Evolutionary conservation across 2,113 vertebrate species (phyloP).

Genomic region (Scortum barcoo): DNA sequence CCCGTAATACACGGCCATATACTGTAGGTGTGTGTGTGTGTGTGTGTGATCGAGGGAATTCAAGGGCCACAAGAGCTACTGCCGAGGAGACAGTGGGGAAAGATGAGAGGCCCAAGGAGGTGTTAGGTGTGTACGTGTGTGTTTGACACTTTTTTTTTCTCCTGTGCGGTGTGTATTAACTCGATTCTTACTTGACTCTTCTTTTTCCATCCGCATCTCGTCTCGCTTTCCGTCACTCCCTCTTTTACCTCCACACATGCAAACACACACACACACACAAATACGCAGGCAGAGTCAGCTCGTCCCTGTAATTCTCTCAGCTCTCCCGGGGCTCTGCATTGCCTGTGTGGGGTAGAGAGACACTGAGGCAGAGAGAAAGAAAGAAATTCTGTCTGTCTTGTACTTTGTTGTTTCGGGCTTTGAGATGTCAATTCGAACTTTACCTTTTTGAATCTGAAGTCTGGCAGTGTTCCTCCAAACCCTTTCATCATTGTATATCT

Average conservation of each 20-base stretch:
- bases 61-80: constrained; percentile 49
- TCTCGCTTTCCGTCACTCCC: constrained; percentile 38
- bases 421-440: constrained; percentile 57
- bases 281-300: constrained; percentile 31
- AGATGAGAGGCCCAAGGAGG: constrained; percentile 55
- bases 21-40: constrained; percentile 7
- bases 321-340: constrained; percentile 30
- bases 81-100: constrained; percentile 58
- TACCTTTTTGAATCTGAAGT: constrained; percentile 44
- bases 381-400: constrained; percentile 41
- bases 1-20: constrained; percentile 54
- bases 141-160: constrained; percentile 21
- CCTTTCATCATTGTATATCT: constrained; percentile 44
- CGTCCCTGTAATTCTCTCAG: constrained; percentile 52
- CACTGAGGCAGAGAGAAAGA: constrained; percentile 29
- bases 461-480: constrained; percentile 35
- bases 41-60: constrained; percentile 48
- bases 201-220: constrained; percentile 28
- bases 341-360: constrained; percentile 16
- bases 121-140: constrained; percentile 45
- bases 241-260: not conserved
- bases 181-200: constrained; percentile 51
- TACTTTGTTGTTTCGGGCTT: constrained; percentile 57
- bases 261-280: constrained; percentile 9
- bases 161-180: constrained; percentile 26